A percentile compares a stretch with the other conserved stretches of the same genome.
phyloP scores from a whole-genome alignment of 2,113 vertebrate genomes.

The Xenotilapia flavipinnis region DNA sequence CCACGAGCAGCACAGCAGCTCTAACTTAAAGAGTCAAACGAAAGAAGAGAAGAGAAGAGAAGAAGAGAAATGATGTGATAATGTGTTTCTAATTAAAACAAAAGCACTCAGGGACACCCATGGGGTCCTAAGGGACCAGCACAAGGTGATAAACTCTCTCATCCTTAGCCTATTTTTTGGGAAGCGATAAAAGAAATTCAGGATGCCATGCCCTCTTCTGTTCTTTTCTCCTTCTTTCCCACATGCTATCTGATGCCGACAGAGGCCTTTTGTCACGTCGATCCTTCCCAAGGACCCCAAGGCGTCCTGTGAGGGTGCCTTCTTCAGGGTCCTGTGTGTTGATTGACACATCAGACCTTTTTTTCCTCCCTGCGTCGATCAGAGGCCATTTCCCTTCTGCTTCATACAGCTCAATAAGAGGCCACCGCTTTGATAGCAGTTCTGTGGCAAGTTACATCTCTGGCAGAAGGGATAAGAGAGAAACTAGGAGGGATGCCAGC shows the following conservation, averaged over 20 bases:
- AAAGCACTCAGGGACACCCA: constrained; percentile 30
- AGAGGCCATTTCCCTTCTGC: constrained; percentile 1
- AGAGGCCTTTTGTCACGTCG: constrained; percentile 32
- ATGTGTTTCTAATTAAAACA: constrained; percentile 56
- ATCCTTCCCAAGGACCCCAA: constrained; percentile 38
- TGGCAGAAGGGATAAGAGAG: constrained; percentile 47
- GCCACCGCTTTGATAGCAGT: constrained; percentile 57
- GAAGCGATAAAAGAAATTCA: constrained; percentile 34
- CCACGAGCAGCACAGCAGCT: not conserved
- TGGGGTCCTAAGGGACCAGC: constrained; percentile 13
- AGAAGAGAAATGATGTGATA: not conserved
- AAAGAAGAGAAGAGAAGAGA: not conserved
- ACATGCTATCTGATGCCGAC: constrained; percentile 44
- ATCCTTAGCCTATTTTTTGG: constrained; percentile 26
- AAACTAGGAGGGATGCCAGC: constrained; percentile 47
- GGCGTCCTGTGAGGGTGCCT: constrained; percentile 27
- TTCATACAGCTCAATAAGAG: constrained; percentile 43
- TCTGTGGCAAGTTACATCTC: constrained; percentile 50
- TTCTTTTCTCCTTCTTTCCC: not conserved
- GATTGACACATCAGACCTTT: constrained; percentile 50
- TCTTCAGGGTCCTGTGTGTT: constrained; percentile 18
- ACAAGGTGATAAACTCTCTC: constrained; percentile 43
- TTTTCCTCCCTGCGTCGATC: constrained; percentile 25
- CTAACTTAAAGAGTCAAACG: not conserved
- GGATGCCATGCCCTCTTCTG: constrained; percentile 10